Percentiles rank a stretch among this genome's conserved stretches.
phyloP scores from a whole-genome alignment of 2,888 invertebrate genomes.

The Acanthopleura granulata region DNA sequence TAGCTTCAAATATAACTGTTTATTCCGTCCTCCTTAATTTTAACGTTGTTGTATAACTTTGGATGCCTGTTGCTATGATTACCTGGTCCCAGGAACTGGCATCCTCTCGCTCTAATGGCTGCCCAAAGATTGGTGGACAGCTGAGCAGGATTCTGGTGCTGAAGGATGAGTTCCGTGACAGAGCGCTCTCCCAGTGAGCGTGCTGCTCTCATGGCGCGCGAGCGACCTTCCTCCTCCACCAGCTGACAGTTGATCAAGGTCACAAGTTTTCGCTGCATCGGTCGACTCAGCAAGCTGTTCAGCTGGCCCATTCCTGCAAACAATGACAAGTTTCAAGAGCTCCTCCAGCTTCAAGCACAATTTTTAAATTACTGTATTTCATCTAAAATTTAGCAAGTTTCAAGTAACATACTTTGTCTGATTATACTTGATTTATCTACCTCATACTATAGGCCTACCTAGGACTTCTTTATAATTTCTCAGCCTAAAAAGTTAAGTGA shows the following conservation, averaged over 20 bases:
- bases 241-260: constrained; percentile 93
- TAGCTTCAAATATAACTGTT: too few relatives aligned
- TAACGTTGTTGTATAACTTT: too few relatives aligned
- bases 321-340: neutral
- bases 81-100: constrained; percentile 96
- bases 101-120: constrained; percentile 94
- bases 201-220: constrained; percentile 76
- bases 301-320: constrained; percentile 22
- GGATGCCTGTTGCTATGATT: constrained; percentile 19
- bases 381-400: too few relatives aligned
- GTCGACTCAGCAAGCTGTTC: constrained; percentile 78
- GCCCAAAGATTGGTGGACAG: constrained; percentile 96
- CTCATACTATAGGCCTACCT: too few relatives aligned
- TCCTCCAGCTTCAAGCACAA: neutral
- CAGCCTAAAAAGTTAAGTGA: too few relatives aligned
- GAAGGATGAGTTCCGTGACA: constrained; percentile 92
- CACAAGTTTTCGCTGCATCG: constrained; percentile 96
- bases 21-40: too few relatives aligned
- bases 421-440: too few relatives aligned
- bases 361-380: too few relatives aligned
- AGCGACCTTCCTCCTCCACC: constrained; percentile 83
- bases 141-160: constrained; percentile 97
- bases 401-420: too few relatives aligned
- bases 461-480: too few relatives aligned
- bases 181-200: constrained; percentile 95